A percentile compares a stretch with the other conserved stretches of the same genome.
phyloP scores from a whole-genome alignment of 2,113 vertebrate species.

The Leucoraja erinaceus region DNA sequence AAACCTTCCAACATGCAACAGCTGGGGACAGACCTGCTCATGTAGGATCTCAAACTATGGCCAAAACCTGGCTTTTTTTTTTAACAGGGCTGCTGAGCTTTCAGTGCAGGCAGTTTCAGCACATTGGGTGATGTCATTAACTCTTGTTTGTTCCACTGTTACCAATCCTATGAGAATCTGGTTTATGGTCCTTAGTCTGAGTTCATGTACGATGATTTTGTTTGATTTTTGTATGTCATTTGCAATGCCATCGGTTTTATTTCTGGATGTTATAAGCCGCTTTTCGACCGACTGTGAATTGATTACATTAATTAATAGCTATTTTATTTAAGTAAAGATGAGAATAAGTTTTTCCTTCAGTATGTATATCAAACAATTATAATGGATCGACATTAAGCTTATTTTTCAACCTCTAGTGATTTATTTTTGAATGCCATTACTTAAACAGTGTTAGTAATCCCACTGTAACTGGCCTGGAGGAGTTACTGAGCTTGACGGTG shows the following conservation, averaged over 20 bases:
- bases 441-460: constrained; percentile 2
- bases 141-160: constrained; percentile 60
- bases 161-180: constrained; percentile 53
- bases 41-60: constrained; percentile 7
- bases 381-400: not conserved
- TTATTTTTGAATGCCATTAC: constrained; percentile 5
- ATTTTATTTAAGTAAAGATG: not conserved
- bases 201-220: not conserved
- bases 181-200: constrained; percentile 43
- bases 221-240: not conserved
- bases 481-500: constrained; percentile 9
- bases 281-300: not conserved
- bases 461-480: not conserved
- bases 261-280: not conserved
- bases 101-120: constrained; percentile 11
- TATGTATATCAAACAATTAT: not conserved
- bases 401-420: constrained; percentile 1
- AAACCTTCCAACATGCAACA: constrained; percentile 33
- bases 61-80: constrained; percentile 18
- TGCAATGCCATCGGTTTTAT: not conserved
- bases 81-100: constrained; percentile 29
- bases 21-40: constrained; percentile 35
- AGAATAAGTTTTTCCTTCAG: constrained; percentile 1
- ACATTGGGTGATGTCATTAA: constrained; percentile 6
- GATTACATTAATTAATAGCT: not conserved